phyloP scores from a whole-genome alignment of 2,113 vertebrate genomes.

The Suncus etruscus region DNA sequence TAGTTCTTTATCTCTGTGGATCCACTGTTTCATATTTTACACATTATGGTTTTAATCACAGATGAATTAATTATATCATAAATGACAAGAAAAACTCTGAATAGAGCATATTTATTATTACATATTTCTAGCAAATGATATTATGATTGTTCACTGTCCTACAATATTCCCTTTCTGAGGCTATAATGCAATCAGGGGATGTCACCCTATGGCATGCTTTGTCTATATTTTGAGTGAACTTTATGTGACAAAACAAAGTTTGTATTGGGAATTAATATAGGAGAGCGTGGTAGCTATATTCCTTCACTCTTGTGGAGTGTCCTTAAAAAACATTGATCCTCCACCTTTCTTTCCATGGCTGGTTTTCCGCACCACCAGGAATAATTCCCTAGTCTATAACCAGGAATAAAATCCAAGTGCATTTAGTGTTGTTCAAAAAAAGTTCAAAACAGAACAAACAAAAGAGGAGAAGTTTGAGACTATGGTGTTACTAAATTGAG shows the following conservation, averaged over 20 bases:
- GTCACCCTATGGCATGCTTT: no score
- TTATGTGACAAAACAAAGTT: no score
- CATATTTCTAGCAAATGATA: constrained; percentile 8
- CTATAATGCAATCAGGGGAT: neutral
- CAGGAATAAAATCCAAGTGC: no score
- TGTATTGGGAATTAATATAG: no score
- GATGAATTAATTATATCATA: constrained; percentile 1
- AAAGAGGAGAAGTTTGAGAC: neutral
- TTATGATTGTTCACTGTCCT: neutral
- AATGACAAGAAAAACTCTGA: neutral
- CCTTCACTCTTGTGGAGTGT: no score
- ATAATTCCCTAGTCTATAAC: no score
- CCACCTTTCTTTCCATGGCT: no score
- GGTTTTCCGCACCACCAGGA: no score
- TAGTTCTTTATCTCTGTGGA: no score
- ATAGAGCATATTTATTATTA: constrained; percentile 18
- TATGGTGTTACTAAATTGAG: neutral
- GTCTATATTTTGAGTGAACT: neutral
- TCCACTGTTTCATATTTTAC: no score
- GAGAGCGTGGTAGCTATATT: no score
- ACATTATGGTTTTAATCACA: neutral
- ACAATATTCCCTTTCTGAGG: neutral
- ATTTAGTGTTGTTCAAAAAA: neutral
- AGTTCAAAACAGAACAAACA: neutral
- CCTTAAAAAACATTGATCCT: no score